Percentiles rank a stretch among this genome's conserved stretches.
These are phyloP conservation scores for Priocnemis perturbator DNA, from an alignment of 2,888 invertebrate genomes.

Conservation along the genomic window DNA sequence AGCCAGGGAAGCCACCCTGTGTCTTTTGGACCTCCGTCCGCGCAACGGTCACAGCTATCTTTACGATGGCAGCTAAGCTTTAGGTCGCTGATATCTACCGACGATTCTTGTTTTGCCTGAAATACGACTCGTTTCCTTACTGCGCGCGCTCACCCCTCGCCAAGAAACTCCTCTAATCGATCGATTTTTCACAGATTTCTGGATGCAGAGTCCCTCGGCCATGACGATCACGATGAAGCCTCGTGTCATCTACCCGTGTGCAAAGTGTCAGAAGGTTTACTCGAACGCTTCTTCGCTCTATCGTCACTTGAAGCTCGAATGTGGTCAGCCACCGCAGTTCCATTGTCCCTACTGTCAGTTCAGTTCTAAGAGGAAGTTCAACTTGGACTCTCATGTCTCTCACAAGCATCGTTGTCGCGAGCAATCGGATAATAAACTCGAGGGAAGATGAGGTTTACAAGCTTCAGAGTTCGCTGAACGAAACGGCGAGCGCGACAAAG, in stretches of 20 bases:
- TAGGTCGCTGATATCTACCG: too few species aligned
- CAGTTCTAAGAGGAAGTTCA: conserved; percentile 71
- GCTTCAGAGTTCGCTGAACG: too few species aligned
- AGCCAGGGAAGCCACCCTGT: too few species aligned
- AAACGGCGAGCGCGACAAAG: too few species aligned
- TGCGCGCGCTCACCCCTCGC: neutral
- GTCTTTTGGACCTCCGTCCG: too few species aligned
- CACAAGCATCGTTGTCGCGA: conserved; percentile 50
- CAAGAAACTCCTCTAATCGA: conserved; percentile 23
- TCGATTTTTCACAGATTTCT: conserved; percentile 52
- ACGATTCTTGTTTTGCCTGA: too few species aligned
- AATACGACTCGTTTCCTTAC: too few species aligned
- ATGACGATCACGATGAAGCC: conserved; percentile 29
- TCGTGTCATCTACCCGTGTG: conserved; percentile 69
- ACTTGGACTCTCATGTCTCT: conserved; percentile 66
- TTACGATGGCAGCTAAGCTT: too few species aligned
- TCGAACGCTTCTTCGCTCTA: conserved; percentile 77
- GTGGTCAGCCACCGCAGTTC: conserved; percentile 72
- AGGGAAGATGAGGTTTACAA: too few species aligned
- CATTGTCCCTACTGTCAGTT: conserved; percentile 71
- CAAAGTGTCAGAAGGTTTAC: conserved; percentile 79
- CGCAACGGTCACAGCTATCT: too few species aligned
- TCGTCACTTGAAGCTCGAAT: conserved; percentile 72
- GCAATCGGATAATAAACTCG: neutral
- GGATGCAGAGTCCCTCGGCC: conserved; percentile 16